Percentiles rank a stretch among this genome's conserved stretches.
Conservation (phyloP, 2,113 vertebrate genomes). For the Aix galericulata region DNA sequence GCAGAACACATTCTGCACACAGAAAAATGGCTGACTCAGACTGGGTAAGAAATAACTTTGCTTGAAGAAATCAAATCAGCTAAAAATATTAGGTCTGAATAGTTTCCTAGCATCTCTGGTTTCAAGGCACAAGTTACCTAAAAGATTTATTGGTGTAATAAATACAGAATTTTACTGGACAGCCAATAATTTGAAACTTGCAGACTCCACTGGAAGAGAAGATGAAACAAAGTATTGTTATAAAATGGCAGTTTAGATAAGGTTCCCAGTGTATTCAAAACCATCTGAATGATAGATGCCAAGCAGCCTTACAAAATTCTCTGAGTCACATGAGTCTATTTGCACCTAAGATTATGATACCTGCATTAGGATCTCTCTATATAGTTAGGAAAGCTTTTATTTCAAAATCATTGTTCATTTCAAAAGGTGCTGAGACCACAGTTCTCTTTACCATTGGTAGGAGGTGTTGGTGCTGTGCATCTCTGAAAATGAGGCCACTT, state of each 20-base stretch:
- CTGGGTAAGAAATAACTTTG: not conserved
- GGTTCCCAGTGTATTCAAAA: not conserved
- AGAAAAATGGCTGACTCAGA: slow-evolving; percentile 29
- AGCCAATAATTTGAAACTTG: slow-evolving; percentile 39
- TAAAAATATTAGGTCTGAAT: not conserved
- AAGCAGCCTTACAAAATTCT: not conserved
- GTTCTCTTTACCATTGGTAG: not conserved
- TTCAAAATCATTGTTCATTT: not conserved
- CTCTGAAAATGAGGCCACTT: slow-evolving; percentile 33
- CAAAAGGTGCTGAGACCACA: slow-evolving; percentile 4
- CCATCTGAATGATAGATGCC: not conserved
- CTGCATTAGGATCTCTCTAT: not conserved
- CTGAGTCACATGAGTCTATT: not conserved
- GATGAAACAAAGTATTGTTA: not conserved
- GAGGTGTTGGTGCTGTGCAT: not conserved
- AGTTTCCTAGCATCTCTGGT: not conserved
- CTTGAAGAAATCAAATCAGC: not conserved
- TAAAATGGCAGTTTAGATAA: not conserved
- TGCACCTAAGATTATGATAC: not conserved
- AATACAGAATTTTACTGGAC: not conserved
- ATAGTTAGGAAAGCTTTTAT: not conserved
- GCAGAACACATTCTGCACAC: not conserved
- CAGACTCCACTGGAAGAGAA: slow-evolving; percentile 5
- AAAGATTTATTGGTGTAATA: slow-evolving; percentile 29
- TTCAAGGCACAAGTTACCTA: not conserved